phyloP scores from a whole-genome alignment of 2,888 invertebrate genomes.

The Andrena chrysosceles region DNA sequence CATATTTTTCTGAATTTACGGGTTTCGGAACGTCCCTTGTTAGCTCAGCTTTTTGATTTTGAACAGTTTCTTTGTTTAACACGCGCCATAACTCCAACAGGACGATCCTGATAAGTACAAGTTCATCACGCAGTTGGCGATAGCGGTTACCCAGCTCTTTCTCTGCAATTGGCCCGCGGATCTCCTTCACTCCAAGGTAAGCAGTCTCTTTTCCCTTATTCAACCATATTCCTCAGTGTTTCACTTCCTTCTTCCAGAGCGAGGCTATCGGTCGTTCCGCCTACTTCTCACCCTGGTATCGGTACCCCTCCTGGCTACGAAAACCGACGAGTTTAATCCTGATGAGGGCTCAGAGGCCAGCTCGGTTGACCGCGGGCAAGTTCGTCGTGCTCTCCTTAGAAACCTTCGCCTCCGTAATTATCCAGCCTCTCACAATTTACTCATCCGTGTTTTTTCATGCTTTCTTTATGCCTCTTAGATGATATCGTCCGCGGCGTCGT shows the following conservation, averaged over 20 bases:
- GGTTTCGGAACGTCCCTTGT: no score
- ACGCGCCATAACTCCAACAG: conserved; percentile 32
- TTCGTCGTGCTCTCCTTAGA: conserved; percentile 71
- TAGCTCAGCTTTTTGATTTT: no score
- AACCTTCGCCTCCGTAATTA: conserved; percentile 67
- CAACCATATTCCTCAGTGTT: not conserved
- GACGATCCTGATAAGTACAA: conserved; percentile 68
- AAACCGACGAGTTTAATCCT: conserved; percentile 63
- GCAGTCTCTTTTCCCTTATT: no score
- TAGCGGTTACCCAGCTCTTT: conserved; percentile 70
- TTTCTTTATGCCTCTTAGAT: conserved; percentile 62
- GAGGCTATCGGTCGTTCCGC: conserved; percentile 57
- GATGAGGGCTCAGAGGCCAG: conserved; percentile 64
- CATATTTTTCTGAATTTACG: no score
- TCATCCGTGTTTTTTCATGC: not conserved
- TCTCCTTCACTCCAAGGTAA: conserved; percentile 63
- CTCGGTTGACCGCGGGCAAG: conserved; percentile 72
- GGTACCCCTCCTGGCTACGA: conserved; percentile 37
- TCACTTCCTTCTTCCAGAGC: conserved; percentile 55
- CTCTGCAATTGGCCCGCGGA: conserved; percentile 74
- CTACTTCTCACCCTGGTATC: conserved; percentile 69
- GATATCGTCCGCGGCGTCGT: conserved; percentile 71
- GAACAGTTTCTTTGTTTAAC: not conserved
- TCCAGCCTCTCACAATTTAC: not conserved
- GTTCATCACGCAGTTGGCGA: conserved; percentile 62